phyloP scores from a whole-genome alignment of 1,140 invertebrate species.

The Oedothorax gibbosus region DNA sequence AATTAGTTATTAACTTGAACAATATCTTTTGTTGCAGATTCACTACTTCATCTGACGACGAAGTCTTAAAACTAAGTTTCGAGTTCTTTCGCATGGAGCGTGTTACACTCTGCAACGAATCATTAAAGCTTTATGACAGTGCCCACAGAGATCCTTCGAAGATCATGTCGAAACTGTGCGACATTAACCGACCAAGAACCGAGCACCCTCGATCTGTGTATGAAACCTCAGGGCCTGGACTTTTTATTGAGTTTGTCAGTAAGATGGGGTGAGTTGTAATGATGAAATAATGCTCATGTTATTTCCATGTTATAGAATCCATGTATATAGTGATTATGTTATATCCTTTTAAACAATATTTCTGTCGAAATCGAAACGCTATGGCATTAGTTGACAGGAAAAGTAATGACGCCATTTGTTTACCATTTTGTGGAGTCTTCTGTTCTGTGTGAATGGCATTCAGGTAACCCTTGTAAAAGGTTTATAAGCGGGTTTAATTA shows the following conservation, averaged over 20 bases:
- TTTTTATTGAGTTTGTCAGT: conserved; percentile 62
- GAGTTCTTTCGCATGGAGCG: conserved; percentile 63
- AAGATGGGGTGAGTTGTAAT: conserved; percentile 50
- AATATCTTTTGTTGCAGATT: conserved; percentile 46
- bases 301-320: not conserved
- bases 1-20: not conserved
- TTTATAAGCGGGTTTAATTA: no score
- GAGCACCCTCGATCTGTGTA: conserved; percentile 56
- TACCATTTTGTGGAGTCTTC: no score
- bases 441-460: no score
- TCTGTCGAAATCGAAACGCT: no score
- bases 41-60: conserved; percentile 47
- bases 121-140: conserved; percentile 62
- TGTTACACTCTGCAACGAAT: conserved; percentile 63
- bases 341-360: no score
- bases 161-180: conserved; percentile 63
- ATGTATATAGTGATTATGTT: no score
- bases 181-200: conserved; percentile 62
- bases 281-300: not conserved
- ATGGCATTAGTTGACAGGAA: no score
- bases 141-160: conserved; percentile 58
- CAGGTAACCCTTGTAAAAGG: no score
- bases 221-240: conserved; percentile 57
- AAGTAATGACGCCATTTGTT: no score
- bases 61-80: conserved; percentile 62